Base-by-base conservation (phyloP, 35 echinoderm and acorn worm species). In the Chiridota heheva region DNA sequence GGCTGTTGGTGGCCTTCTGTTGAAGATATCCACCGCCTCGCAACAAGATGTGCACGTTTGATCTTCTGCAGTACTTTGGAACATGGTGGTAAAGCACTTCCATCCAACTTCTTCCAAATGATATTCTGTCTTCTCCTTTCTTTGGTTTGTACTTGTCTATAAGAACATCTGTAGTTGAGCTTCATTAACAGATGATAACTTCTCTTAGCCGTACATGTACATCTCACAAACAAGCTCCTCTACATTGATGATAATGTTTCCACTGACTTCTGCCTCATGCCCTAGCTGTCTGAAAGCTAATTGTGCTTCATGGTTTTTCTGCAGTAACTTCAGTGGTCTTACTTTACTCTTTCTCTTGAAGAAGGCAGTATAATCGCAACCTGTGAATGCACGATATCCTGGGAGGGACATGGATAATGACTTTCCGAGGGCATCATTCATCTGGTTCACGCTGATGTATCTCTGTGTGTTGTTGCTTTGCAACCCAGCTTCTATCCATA, bases 401-500 rank as follows among this genome's bases (percentile, higher is more conserved):
- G 66, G 66, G 3, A 69, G 66, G 5, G 66, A 5, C 28, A 29
- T 69, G 66, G 2, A 69, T 4, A 10, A 36, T 22, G 12, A 22
- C 48, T 53, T 35, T 36, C 66, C 5, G 18, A n/a, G 28, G 5
- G 38, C 30, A 34, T 4, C 28, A 32, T 32, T 20, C 35, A 65
- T 8, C 12, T 65, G 62, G 30, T 69, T 69, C 3, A 69, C 35
- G 38, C 38, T 69, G 30, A 69, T 69, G 35, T 69, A 69, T n/a
- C 29, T 69, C 5, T 36, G 66, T 7, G 66, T 69, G 38, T 69
- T 69, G 5, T 69, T 69, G 38, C 5, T 40, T 69, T 4, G 2
- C 30, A 69, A 69, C n/a, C 66, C 66, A 69, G 66, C 35, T 40
- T 69, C 66, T 29, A 69, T 69, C 66, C 66, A 69, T 40, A 69